Evolutionary conservation across 2,113 vertebrate species (phyloP).

Genomic region (Apeltes quadracus): DNA sequence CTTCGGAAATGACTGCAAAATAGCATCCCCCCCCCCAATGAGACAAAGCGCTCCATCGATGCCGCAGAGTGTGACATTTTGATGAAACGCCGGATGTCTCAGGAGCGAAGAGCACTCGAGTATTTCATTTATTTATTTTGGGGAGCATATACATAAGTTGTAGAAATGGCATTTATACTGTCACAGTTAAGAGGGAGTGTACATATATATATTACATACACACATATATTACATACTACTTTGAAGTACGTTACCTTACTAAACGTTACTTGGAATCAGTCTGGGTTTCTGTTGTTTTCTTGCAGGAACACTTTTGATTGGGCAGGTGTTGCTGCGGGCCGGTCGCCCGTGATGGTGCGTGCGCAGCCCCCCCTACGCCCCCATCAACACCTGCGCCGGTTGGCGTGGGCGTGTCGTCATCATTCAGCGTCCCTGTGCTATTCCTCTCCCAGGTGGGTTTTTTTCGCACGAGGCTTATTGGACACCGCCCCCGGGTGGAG

Average conservation of each 20-base stretch:
- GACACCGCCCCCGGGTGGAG: background rate
- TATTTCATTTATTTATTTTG: conserved; percentile 42
- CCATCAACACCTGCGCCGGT: no score
- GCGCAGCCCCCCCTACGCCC: no score
- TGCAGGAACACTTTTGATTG: no score
- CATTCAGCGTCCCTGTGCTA: no score
- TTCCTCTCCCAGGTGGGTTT: background rate
- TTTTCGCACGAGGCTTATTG: background rate
- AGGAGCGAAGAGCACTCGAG: conserved; percentile 35
- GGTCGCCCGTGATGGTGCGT: no score
- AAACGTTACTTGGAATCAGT: no score
- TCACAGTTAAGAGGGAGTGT: background rate
- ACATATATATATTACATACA: no score
- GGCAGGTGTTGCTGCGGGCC: no score
- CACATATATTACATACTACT: no score
- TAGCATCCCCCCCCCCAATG: conserved; percentile 58
- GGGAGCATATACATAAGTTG: conserved; percentile 34
- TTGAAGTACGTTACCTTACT: no score
- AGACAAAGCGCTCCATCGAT: conserved; percentile 57
- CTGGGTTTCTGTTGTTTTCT: no score
- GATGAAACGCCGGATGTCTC: conserved; percentile 55
- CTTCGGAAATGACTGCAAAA: conserved; percentile 58
- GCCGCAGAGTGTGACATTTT: conserved; percentile 67
- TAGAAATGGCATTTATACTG: conserved; percentile 18
- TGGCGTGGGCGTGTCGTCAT: no score